Conservation (phyloP, 1,140 invertebrate genomes). For the Microplitis mediator region DNA sequence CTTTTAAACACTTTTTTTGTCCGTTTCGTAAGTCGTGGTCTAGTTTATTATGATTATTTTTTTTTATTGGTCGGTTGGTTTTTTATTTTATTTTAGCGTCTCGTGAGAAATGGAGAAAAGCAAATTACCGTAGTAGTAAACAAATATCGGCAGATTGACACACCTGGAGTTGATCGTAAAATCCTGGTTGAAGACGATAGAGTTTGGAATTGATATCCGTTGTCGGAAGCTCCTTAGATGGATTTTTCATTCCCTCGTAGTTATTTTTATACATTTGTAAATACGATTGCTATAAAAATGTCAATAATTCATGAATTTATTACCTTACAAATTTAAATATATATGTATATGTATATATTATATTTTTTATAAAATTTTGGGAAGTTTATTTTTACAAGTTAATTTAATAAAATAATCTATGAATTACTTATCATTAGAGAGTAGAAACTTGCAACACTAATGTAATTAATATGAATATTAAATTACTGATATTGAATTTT, state of each 20-base stretch:
- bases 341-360: too few relatives aligned
- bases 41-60: not conserved
- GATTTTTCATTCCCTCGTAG: constrained; percentile 27
- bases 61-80: not conserved
- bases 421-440: too few relatives aligned
- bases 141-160: constrained; percentile 43
- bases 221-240: constrained; percentile 38
- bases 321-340: too few relatives aligned
- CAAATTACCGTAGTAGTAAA: constrained; percentile 46
- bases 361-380: too few relatives aligned
- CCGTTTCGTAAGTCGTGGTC: not conserved
- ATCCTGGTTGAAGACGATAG: not conserved
- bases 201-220: constrained; percentile 1
- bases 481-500: too few relatives aligned
- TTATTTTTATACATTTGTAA: constrained; percentile 10
- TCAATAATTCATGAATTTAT: too few relatives aligned
- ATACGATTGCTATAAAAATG: too few relatives aligned
- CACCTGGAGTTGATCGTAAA: not conserved
- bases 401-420: too few relatives aligned
- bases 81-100: not conserved
- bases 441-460: too few relatives aligned
- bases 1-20: too few relatives aligned
- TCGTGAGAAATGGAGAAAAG: constrained; percentile 34
- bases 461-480: too few relatives aligned
- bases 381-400: too few relatives aligned